Conservation (phyloP, 2,888 invertebrate species). For the Drosophila fulvimacula region DNA sequence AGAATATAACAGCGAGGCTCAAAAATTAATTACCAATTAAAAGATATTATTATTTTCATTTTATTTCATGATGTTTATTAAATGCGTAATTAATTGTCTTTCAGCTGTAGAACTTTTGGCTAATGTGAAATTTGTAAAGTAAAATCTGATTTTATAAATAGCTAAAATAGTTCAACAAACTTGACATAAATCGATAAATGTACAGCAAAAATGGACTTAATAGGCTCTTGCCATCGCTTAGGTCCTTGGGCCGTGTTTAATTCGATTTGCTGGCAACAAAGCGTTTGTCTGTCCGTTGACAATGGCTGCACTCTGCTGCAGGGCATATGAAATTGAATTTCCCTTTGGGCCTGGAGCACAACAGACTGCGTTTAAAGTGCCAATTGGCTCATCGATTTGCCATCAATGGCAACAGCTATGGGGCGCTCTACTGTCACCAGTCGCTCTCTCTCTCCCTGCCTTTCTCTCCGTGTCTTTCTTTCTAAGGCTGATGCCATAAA, state of each 20-base stretch:
- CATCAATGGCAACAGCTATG: constrained; percentile 26
- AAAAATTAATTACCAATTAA: neutral
- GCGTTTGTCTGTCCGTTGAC: constrained; percentile 9
- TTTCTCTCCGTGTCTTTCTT: neutral
- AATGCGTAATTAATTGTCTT: neutral
- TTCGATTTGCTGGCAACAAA: constrained; percentile 20
- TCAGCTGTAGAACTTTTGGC: neutral
- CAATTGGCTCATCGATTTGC: constrained; percentile 57
- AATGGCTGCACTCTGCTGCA: constrained; percentile 24
- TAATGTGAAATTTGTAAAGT: neutral
- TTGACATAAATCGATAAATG: constrained; percentile 12
- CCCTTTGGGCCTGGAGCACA: constrained; percentile 10
- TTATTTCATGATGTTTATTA: neutral
- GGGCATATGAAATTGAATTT: constrained; percentile 39
- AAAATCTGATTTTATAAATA: neutral
- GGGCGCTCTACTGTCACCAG: neutral
- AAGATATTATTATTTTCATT: neutral
- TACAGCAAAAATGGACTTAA: neutral
- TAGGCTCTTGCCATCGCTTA: neutral
- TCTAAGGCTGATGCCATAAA: constrained; percentile 39
- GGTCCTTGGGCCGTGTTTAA: constrained; percentile 9
- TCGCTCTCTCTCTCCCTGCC: neutral
- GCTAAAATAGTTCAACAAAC: neutral
- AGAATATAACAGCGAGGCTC: neutral
- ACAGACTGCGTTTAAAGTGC: constrained; percentile 31